phyloP scores from a whole-genome alignment of 2,888 invertebrate species.

The Syrista parreyssii region DNA sequence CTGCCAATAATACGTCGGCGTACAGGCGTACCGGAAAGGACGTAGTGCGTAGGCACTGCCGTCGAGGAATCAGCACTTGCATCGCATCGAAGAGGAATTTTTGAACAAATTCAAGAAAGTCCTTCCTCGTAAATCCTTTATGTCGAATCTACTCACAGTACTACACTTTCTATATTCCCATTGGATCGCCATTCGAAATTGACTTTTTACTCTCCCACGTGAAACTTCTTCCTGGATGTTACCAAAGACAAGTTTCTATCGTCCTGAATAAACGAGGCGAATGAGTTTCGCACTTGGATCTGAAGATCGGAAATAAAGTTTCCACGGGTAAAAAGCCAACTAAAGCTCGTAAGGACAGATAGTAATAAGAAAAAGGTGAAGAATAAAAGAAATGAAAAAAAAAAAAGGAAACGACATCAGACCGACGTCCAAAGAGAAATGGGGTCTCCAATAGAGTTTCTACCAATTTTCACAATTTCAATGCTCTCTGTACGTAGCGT shows the following conservation, averaged over 20 bases:
- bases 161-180: neutral
- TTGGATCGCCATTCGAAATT: neutral
- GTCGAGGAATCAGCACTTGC: neutral
- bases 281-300: too few species aligned
- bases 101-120: neutral
- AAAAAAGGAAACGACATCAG: neutral
- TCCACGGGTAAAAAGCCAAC: neutral
- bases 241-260: neutral
- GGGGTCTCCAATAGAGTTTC: neutral
- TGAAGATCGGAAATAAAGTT: neutral
- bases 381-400: neutral
- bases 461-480: neutral
- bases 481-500: neutral
- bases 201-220: neutral
- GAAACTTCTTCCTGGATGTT: neutral
- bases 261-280: neutral
- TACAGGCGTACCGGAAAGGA: neutral
- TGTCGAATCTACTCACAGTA: neutral
- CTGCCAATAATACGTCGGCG: neutral
- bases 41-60: neutral
- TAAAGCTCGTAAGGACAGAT: neutral
- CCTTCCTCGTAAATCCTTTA: neutral
- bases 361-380: neutral
- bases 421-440: neutral
- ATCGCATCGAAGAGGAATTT: neutral